Base-by-base conservation (phyloP, 2,113 vertebrate species). In the Alces alces region DNA sequence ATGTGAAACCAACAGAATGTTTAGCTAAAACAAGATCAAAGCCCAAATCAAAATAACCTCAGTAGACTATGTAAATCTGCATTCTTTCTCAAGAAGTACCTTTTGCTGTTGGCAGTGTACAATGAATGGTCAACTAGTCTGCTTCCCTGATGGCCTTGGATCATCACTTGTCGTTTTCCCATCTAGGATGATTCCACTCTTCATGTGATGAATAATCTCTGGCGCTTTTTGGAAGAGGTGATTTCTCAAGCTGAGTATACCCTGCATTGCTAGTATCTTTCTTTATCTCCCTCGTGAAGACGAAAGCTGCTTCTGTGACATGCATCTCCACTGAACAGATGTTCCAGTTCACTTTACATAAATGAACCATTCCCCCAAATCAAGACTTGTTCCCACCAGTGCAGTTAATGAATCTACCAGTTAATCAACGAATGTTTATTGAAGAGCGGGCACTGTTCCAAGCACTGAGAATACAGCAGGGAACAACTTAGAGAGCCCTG, bases 351-450 rank as follows among this genome's bases (percentile, higher is more conserved):
- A 55, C 89, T 95, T 97, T 95, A 43, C 54, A 60, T 95, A 96
- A 97, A 96, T 78, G 95, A 97, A 78, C 57, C 82, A 50, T 97
- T 92, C 95, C 30, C 86, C 57, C 30, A 17, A 96, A 97, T 93
- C 93, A 87, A 98, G 95, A 92, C n/a, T 84, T 58, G 57, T 58
- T 98, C 91, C 91, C 93, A 93, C 73, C 91, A 91, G 91, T 36
- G 66, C 57, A 25, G 27, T 97, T 96, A 95, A 97, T 97, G 94
- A 95, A 94, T 83, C 55, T 86, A 30, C 87, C 91, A 50, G 78
- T 82, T 96, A 96, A 87, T 97, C 84, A 96, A 84, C 96, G 95
- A 97, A 78, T 84, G 70, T 87, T 93, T 97, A 45, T 91, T 55
- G 96, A 93, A 78, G 79, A 89, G 7, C 55, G 87, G 91, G 82